These are phyloP conservation scores for Cydia splendana DNA, from an alignment of 1,140 invertebrate species.

Conservation along the genomic window DNA sequence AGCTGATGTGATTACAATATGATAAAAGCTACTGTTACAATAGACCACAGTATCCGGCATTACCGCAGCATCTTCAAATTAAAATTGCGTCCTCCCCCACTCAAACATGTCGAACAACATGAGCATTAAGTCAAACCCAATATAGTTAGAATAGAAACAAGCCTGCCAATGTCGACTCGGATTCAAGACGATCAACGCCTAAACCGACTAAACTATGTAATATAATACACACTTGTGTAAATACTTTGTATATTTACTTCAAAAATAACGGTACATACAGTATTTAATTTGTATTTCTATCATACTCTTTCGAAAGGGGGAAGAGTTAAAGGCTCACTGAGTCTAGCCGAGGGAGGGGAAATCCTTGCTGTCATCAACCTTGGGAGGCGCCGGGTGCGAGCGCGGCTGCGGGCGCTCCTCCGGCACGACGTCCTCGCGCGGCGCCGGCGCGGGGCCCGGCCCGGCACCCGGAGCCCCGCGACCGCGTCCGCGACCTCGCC, in stretches of 20 bases:
- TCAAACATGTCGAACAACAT: conserved; percentile 50
- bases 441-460: conserved; percentile 45
- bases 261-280: conserved; percentile 80
- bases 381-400: conserved; percentile 86
- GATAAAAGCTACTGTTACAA: conserved; percentile 74
- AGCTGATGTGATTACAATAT: conserved; percentile 74
- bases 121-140: conserved; percentile 49
- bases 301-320: conserved; percentile 68
- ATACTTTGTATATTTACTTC: conserved; percentile 81
- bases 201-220: conserved; percentile 69
- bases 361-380: conserved; percentile 96
- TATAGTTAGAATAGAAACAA: conserved; percentile 43
- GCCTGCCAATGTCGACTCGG: conserved; percentile 41
- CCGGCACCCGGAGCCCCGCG: conserved; percentile 55
- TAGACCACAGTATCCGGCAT: conserved; percentile 58
- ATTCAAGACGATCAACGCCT: conserved; percentile 50
- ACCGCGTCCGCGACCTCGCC: conserved; percentile 77
- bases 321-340: conserved; percentile 64
- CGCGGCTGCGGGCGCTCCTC: conserved; percentile 58
- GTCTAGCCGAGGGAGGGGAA: conserved; percentile 94
- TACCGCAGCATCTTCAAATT: conserved; percentile 68
- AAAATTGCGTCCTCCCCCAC: conserved; percentile 56
- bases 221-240: conserved; percentile 79
- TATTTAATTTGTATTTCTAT: conserved; percentile 77
- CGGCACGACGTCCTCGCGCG: conserved; percentile 58